Conservation (phyloP, 2,888 invertebrate species). For the Lithodes maja region DNA sequence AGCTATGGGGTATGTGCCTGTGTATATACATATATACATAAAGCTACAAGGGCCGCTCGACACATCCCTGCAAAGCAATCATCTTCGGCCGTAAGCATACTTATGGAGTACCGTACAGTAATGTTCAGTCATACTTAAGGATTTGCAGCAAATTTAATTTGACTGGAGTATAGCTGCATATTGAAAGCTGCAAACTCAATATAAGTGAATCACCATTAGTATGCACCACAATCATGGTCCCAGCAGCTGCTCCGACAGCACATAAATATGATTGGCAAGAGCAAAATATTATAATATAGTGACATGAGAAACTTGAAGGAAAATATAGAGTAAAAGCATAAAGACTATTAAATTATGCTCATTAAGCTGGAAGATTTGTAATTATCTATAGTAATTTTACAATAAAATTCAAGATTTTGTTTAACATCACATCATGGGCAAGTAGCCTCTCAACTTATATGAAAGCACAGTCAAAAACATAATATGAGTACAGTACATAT, state of each 20-base stretch:
- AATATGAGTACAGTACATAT: constrained; percentile 11
- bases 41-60: too few relatives aligned
- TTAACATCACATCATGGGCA: constrained; percentile 5
- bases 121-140: too few relatives aligned
- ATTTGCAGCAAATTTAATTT: too few relatives aligned
- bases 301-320: neutral
- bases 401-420: neutral
- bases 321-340: neutral
- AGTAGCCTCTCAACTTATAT: constrained; percentile 21
- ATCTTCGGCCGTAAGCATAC: too few relatives aligned
- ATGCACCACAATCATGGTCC: constrained; percentile 27
- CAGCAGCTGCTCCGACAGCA: constrained; percentile 34
- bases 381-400: neutral
- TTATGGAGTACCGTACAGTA: too few relatives aligned
- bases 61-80: too few relatives aligned
- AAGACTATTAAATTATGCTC: neutral
- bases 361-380: neutral
- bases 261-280: constrained; percentile 30
- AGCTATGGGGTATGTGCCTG: too few relatives aligned
- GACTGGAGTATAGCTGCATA: too few relatives aligned
- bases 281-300: constrained; percentile 16
- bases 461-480: constrained; percentile 33
- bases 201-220: constrained; percentile 7
- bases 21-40: too few relatives aligned
- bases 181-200: neutral